Percentiles rank a stretch among this genome's conserved stretches.
Evolutionary conservation across 2,888 invertebrate genomes (phyloP).

Genomic region (Stramonita haemastoma): DNA sequence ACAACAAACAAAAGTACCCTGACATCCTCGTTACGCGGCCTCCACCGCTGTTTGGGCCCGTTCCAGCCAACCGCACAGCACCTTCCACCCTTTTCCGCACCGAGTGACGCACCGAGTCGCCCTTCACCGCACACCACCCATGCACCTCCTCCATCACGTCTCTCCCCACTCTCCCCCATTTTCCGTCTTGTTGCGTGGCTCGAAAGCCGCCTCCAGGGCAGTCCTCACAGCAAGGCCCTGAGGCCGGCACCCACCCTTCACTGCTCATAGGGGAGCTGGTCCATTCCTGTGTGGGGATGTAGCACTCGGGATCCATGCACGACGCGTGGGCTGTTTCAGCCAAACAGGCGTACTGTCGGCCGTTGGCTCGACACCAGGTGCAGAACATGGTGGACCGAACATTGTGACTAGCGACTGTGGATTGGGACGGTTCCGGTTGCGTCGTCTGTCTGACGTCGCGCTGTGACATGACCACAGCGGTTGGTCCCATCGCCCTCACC

Average conservation of each 20-base stretch:
- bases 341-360: slow-evolving; percentile 27
- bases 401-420: neutral
- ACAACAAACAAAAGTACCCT: neutral
- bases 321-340: neutral
- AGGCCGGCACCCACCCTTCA: slow-evolving; percentile 32
- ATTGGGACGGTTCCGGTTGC: neutral
- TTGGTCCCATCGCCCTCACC: neutral
- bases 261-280: neutral
- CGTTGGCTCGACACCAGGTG: slow-evolving; percentile 18
- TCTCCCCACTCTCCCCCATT: neutral
- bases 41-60: neutral
- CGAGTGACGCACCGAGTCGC: neutral
- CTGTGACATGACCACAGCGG: slow-evolving; percentile 31
- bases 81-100: slow-evolving; percentile 2
- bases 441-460: slow-evolving; percentile 21
- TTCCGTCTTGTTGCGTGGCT: neutral
- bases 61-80: neutral
- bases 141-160: slow-evolving; percentile 12
- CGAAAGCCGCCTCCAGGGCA: slow-evolving; percentile 32
- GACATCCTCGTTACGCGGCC: neutral
- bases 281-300: neutral
- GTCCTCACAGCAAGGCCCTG: slow-evolving; percentile 40
- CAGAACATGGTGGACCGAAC: slow-evolving; percentile 19
- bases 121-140: slow-evolving; percentile 3
- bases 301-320: neutral